phyloP scores from a whole-genome alignment of 2,888 invertebrate species.

The Oscheius myriophilus region DNA sequence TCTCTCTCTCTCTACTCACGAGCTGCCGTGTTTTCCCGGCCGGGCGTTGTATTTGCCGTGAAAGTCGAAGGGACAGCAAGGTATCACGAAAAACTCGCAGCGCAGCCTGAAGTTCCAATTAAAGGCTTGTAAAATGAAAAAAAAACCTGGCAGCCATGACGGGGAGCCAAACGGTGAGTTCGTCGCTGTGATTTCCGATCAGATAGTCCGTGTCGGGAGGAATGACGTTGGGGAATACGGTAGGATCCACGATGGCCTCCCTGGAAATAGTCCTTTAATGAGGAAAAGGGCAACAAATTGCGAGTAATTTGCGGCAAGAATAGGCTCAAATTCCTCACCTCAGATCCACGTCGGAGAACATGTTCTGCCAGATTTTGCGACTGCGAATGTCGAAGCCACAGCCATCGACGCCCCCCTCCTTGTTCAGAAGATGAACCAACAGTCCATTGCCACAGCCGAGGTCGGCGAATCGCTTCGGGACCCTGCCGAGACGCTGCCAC shows the following conservation, averaged over 20 bases:
- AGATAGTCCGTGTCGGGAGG: conserved; percentile 73
- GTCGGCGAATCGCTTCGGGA: conserved; percentile 81
- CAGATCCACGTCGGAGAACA: conserved; percentile 44
- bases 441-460: conserved; percentile 95
- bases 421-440: conserved; percentile 59
- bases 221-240: conserved; percentile 30
- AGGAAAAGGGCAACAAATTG: too few species aligned
- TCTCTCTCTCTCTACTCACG: conserved; percentile 1
- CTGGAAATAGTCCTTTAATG: conserved; percentile 25
- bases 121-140: too few species aligned
- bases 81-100: conserved; percentile 86
- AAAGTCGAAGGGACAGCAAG: conserved; percentile 93
- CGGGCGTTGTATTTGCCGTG: conserved; percentile 80
- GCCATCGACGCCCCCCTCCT: conserved; percentile 42
- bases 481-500: conserved; percentile 27
- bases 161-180: conserved; percentile 98
- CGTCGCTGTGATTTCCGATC: conserved; percentile 98
- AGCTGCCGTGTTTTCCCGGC: conserved; percentile 23
- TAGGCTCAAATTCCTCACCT: conserved; percentile 27
- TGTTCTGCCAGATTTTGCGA: conserved; percentile 85
- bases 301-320: too few species aligned
- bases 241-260: conserved; percentile 54
- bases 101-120: conserved; percentile 55
- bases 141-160: conserved; percentile 83
- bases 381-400: conserved; percentile 73